A percentile compares a stretch with the other conserved stretches of the same genome.
Evolutionary conservation across 2,888 invertebrate genomes (phyloP).

Genomic region (Epistrophella euchroma): DNA sequence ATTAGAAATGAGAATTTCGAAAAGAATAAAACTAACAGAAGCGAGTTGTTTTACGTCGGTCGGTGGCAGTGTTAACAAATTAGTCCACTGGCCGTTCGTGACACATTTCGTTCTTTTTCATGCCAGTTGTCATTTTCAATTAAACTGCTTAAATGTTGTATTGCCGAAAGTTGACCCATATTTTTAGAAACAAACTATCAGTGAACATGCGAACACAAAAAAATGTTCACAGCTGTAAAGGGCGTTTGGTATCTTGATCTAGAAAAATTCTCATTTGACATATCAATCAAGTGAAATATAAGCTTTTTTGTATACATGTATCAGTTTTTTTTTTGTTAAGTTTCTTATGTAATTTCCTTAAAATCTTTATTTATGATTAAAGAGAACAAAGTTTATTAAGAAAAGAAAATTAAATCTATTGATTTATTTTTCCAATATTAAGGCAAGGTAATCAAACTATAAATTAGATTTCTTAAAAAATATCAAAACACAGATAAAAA

Average conservation of each 20-base stretch:
- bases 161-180: slow-evolving; percentile 45
- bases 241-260: slow-evolving; percentile 4
- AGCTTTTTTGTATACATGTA: background rate
- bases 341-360: background rate
- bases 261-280: background rate
- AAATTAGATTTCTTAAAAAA: background rate
- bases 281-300: slow-evolving; percentile 23
- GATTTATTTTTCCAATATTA: background rate
- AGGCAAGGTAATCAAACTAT: background rate
- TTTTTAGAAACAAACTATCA: slow-evolving; percentile 27
- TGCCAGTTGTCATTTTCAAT: slow-evolving; percentile 36
- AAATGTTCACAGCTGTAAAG: background rate
- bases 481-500: background rate
- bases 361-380: slow-evolving; percentile 16
- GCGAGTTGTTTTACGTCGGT: background rate
- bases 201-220: slow-evolving; percentile 28
- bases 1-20: slow-evolving; percentile 5
- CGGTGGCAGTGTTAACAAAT: background rate
- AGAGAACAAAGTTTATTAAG: background rate
- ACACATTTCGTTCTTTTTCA: slow-evolving; percentile 17
- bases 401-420: background rate
- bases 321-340: background rate
- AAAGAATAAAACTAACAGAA: slow-evolving; percentile 4
- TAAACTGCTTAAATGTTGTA: slow-evolving; percentile 15
- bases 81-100: slow-evolving; percentile 2